phyloP scores from a whole-genome alignment of 2,797 vertebrate species.

The Arnoldichthys spilopterus region DNA sequence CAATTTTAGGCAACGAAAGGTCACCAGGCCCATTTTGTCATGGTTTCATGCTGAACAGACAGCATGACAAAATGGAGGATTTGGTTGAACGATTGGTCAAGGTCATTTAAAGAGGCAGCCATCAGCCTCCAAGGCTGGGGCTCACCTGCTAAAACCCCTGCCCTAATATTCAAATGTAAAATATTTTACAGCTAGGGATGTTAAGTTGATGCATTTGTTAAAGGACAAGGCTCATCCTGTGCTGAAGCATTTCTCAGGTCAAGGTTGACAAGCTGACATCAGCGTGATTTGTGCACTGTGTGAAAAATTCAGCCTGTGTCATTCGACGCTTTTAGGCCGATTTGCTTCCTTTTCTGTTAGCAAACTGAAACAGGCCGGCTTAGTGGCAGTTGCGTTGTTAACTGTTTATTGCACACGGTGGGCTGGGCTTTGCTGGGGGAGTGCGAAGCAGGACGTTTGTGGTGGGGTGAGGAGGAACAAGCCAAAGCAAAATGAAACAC shows the following conservation, averaged over 20 bases:
- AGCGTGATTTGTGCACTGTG: neutral
- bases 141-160: conserved; percentile 38
- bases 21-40: conserved; percentile 63
- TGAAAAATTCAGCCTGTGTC: conserved; percentile 31
- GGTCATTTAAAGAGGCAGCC: conserved; percentile 74
- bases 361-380: conserved; percentile 21
- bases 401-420: conserved; percentile 19
- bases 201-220: neutral
- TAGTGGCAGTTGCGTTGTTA: conserved; percentile 14
- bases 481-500: conserved; percentile 20
- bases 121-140: conserved; percentile 30
- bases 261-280: neutral
- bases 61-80: conserved; percentile 71
- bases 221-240: neutral
- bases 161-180: conserved; percentile 29
- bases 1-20: conserved; percentile 53
- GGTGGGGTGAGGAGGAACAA: conserved; percentile 28
- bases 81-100: conserved; percentile 78
- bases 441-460: conserved; percentile 29
- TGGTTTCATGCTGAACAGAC: conserved; percentile 67
- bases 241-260: neutral
- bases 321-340: conserved; percentile 28
- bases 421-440: conserved; percentile 30
- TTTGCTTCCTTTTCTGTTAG: conserved; percentile 38
- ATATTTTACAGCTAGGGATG: neutral